Conservation (phyloP, 2,113 vertebrate species). For the Mesoclemmys tuberculata region DNA sequence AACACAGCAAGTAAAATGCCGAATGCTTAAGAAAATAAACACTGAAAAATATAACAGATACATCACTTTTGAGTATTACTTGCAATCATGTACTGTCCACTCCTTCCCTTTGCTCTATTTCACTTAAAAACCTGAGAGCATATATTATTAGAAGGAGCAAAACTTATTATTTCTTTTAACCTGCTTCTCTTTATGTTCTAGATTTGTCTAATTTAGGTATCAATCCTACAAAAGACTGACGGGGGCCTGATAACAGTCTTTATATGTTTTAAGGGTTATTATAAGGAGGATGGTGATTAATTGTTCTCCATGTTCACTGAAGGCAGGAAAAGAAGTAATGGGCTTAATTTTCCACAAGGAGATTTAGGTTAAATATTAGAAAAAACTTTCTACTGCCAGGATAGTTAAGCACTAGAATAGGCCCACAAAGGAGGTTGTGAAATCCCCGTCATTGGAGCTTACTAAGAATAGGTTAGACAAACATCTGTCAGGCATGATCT, state of each 20-base stretch:
- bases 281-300: background rate
- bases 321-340: background rate
- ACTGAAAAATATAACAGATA: background rate
- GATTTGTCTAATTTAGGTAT: background rate
- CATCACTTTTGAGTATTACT: background rate
- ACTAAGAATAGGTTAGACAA: background rate
- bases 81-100: background rate
- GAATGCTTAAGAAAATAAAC: background rate
- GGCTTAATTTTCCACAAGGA: background rate
- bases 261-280: background rate
- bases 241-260: background rate
- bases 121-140: background rate
- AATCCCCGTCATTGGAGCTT: background rate
- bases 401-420: background rate
- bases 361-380: background rate
- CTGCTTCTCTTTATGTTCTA: background rate
- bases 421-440: background rate
- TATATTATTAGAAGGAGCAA: background rate
- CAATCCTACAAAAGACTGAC: background rate
- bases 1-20: background rate
- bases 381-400: background rate
- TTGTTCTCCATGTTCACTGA: background rate
- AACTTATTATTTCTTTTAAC: background rate
- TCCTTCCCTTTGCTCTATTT: background rate
- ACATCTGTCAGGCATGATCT: background rate